Evolutionary conservation across 1,140 invertebrate species (phyloP).

Genomic region (Tyrophagus putrescentiae): DNA sequence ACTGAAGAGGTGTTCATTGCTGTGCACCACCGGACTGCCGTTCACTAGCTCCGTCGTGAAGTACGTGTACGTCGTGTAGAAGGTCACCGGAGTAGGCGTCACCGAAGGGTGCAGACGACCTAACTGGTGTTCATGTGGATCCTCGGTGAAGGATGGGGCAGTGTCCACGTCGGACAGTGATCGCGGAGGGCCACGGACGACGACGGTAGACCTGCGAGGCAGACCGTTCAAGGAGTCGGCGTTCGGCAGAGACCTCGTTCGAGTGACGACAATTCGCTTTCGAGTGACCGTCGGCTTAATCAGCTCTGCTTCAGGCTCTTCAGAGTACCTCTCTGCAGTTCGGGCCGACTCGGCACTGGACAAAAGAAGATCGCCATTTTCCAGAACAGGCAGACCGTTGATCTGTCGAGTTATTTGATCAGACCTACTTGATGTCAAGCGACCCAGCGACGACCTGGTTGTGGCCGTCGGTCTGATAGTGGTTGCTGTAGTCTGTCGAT

Average conservation of each 20-base stretch:
- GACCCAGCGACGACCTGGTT: neutral
- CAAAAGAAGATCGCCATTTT: neutral
- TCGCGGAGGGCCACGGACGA: neutral
- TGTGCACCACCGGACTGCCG: conserved; percentile 47
- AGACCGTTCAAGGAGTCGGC: neutral
- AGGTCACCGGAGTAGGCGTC: conserved; percentile 52
- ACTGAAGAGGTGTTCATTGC: conserved; percentile 32
- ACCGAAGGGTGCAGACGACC: neutral
- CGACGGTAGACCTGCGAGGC: neutral
- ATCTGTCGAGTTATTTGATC: neutral
- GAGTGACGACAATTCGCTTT: conserved; percentile 1
- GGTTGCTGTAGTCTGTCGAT: neutral
- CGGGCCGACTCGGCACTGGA: neutral
- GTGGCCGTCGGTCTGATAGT: neutral
- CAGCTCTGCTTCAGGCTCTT: neutral
- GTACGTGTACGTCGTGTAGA: conserved; percentile 76
- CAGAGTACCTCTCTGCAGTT: neutral
- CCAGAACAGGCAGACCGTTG: conserved; percentile 1
- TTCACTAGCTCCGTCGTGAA: conserved; percentile 78
- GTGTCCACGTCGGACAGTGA: neutral
- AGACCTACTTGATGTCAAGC: neutral
- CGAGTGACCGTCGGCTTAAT: neutral
- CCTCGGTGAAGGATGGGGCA: neutral
- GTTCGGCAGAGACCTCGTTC: neutral
- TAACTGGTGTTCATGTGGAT: neutral